Evolutionary conservation across 2,113 vertebrate species (phyloP).

Genomic region (Eonycteris spelaea): DNA sequence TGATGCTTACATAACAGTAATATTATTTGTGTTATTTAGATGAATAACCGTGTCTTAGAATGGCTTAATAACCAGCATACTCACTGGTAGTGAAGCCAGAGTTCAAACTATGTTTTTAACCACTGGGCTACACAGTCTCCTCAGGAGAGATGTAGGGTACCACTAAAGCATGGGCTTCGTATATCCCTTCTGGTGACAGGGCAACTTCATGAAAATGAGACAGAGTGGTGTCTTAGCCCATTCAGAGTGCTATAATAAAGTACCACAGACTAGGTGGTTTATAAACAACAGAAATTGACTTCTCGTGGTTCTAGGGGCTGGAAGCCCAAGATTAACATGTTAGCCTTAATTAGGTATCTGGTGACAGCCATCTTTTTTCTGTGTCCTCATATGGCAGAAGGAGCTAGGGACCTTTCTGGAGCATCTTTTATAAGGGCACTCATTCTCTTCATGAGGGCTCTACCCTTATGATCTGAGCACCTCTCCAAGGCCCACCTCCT

Average conservation of each 20-base stretch:
- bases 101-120: neutral
- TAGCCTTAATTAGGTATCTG: neutral
- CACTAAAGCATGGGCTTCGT: neutral
- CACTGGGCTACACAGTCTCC: neutral
- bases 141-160: neutral
- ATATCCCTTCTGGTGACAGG: neutral
- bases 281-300: neutral
- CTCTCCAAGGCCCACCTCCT: neutral
- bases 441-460: neutral
- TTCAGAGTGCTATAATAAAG: neutral
- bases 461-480: neutral
- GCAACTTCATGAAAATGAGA: neutral
- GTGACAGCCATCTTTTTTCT: neutral
- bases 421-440: neutral
- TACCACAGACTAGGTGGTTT: neutral
- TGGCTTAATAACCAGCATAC: neutral
- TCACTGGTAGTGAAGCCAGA: neutral
- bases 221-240: neutral
- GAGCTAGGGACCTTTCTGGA: neutral
- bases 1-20: neutral
- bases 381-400: neutral
- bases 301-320: neutral
- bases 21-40: neutral
- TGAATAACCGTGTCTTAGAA: neutral
- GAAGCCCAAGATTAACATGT: neutral